Conservation (phyloP, 2,888 invertebrate genomes). For the Brachycybe producta region DNA sequence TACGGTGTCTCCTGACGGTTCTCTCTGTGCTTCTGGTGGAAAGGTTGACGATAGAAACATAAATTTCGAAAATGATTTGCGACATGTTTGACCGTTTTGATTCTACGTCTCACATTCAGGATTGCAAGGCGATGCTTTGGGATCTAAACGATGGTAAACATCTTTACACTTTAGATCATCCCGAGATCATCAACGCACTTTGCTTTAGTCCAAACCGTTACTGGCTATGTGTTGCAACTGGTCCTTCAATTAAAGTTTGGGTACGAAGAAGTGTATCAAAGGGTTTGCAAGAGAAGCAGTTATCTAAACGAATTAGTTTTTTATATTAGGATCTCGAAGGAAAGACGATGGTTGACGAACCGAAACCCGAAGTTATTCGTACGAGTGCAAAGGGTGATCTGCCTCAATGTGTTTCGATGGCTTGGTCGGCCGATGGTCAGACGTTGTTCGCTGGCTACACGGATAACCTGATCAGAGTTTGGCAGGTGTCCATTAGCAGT, state of each 20-base stretch:
- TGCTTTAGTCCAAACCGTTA: slow-evolving; percentile 99
- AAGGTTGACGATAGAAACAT: slow-evolving; percentile 45
- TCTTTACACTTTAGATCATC: slow-evolving; percentile 94
- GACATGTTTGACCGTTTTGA: neutral
- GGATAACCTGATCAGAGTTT: slow-evolving; percentile 93
- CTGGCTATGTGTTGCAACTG: slow-evolving; percentile 98
- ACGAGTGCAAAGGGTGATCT: slow-evolving; percentile 69
- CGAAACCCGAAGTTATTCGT: slow-evolving; percentile 85
- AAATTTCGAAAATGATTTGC: neutral
- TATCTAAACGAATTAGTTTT: neutral
- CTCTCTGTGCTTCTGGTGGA: slow-evolving; percentile 97
- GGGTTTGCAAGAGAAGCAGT: slow-evolving; percentile 1
- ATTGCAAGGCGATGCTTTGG: slow-evolving; percentile 99
- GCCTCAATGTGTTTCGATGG: slow-evolving; percentile 89
- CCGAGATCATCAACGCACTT: slow-evolving; percentile 93
- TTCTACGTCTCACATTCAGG: slow-evolving; percentile 39
- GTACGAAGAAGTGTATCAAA: slow-evolving; percentile 36
- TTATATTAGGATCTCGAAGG: slow-evolving; percentile 77
- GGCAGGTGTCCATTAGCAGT: slow-evolving; percentile 60
- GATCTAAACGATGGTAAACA: slow-evolving; percentile 99
- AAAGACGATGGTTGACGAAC: slow-evolving; percentile 97
- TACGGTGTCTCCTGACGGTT: slow-evolving; percentile 98
- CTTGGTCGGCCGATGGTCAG: slow-evolving; percentile 99
- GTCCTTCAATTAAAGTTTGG: slow-evolving; percentile 98
- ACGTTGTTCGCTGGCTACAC: slow-evolving; percentile 98